Evolutionary conservation across 2,888 invertebrate species (phyloP).

Genomic region (Macaria liturata): DNA sequence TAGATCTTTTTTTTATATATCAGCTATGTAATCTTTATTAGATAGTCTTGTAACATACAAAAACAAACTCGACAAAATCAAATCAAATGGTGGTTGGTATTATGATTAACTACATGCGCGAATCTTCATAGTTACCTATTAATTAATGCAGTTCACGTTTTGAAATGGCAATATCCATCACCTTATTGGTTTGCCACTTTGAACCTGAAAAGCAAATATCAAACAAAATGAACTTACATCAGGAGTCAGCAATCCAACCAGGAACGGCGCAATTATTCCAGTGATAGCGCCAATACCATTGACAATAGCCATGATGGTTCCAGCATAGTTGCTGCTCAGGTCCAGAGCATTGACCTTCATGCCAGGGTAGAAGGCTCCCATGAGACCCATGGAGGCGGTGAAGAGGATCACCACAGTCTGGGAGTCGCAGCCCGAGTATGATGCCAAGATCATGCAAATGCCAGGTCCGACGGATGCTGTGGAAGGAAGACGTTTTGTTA

Average conservation of each 20-base stretch:
- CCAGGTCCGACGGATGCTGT: constrained; percentile 87
- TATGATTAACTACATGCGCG: too few relatives aligned
- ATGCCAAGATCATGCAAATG: constrained; percentile 86
- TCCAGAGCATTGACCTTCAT: constrained; percentile 88
- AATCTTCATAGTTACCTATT: too few relatives aligned
- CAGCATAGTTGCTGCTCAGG: constrained; percentile 86
- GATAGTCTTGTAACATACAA: too few relatives aligned
- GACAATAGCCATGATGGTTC: constrained; percentile 87
- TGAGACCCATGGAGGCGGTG: constrained; percentile 86
- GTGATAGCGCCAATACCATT: constrained; percentile 89
- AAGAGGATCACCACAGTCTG: constrained; percentile 84
- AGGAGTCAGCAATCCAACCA: constrained; percentile 86
- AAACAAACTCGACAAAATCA: too few relatives aligned
- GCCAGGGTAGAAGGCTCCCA: constrained; percentile 88
- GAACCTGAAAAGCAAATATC: too few relatives aligned
- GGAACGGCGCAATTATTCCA: constrained; percentile 87
- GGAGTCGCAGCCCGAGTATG: constrained; percentile 87
- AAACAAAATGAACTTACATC: constrained; percentile 73
- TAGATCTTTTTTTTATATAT: too few relatives aligned
- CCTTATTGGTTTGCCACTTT: constrained; percentile 2
- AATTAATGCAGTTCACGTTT: too few relatives aligned
- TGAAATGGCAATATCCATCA: too few relatives aligned
- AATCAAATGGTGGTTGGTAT: too few relatives aligned
- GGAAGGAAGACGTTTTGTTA: constrained; percentile 2
- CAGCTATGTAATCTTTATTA: too few relatives aligned